These are phyloP conservation scores for Ephialtes manifestator DNA, from an alignment of 2,888 invertebrate species.

Conservation along the genomic window DNA sequence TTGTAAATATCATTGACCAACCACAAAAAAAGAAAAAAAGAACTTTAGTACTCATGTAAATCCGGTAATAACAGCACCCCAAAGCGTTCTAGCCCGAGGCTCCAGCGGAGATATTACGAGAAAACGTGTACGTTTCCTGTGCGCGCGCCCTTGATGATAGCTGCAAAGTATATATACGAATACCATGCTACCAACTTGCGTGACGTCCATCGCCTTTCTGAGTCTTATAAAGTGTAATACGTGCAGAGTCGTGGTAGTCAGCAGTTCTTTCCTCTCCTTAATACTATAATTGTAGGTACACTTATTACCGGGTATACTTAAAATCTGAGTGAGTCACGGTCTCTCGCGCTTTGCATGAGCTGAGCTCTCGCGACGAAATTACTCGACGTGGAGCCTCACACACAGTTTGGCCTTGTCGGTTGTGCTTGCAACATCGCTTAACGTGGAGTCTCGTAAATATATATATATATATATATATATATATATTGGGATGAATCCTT, in stretches of 20 bases:
- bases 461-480: too few relatives aligned
- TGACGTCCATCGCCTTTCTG: conserved; percentile 44
- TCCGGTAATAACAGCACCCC: conserved; percentile 7
- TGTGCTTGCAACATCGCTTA: conserved; percentile 12
- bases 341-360: conserved; percentile 51
- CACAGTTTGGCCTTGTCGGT: not conserved
- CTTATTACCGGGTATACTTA: conserved; percentile 50
- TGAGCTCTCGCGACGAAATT: conserved; percentile 54
- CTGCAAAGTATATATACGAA: not conserved
- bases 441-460: not conserved
- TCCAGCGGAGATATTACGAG: not conserved
- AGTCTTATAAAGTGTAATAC: conserved; percentile 10
- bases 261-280: conserved; percentile 58
- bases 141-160: not conserved
- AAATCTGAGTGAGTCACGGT: conserved; percentile 55
- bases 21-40: not conserved
- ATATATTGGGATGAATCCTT: not conserved
- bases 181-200: conserved; percentile 39
- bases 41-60: conserved; percentile 5
- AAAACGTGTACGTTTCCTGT: not conserved
- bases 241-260: conserved; percentile 20
- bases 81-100: not conserved
- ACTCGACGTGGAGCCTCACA: conserved; percentile 35
- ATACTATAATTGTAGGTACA: conserved; percentile 64
- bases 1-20: not conserved